Conservation (phyloP, 1,140 invertebrate genomes). For the Nasonia vitripennis region DNA sequence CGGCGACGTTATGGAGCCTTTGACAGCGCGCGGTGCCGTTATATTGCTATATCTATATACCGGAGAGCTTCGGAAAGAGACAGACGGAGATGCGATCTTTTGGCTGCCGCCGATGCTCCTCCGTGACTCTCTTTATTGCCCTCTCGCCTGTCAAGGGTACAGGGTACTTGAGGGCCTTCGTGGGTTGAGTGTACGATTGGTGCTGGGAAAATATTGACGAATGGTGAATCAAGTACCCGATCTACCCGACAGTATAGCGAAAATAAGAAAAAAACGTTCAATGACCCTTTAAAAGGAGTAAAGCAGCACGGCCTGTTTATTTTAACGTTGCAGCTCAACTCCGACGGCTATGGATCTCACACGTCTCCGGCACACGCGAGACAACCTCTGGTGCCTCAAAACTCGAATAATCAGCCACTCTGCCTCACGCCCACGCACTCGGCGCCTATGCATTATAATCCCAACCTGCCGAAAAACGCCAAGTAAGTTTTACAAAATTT, state of each 20-base stretch:
- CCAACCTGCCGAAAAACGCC: conserved; percentile 86
- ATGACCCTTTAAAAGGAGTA: background rate
- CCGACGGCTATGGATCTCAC: conserved; percentile 88
- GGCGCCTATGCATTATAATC: conserved; percentile 62
- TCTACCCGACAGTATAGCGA: no score
- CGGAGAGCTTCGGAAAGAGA: background rate
- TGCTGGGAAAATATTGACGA: no score
- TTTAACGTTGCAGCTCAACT: conserved; percentile 78
- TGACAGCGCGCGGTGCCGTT: conserved; percentile 26
- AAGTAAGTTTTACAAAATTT: conserved; percentile 83
- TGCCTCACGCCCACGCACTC: conserved; percentile 74
- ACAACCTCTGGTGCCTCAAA: conserved; percentile 80
- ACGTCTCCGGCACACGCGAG: conserved; percentile 87
- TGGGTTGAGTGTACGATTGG: no score
- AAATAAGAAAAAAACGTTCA: background rate
- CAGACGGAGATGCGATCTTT: background rate
- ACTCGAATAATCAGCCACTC: conserved; percentile 75
- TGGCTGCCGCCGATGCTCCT: background rate
- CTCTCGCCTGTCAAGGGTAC: background rate
- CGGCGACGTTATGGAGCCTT: conserved; percentile 47
- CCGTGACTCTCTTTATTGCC: background rate
- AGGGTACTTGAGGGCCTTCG: background rate
- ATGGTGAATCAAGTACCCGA: no score
- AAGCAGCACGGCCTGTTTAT: conserved; percentile 17
- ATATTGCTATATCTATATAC: background rate